Evolutionary conservation across 1,140 invertebrate genomes (phyloP).

Genomic region (Holotrichia oblita): DNA sequence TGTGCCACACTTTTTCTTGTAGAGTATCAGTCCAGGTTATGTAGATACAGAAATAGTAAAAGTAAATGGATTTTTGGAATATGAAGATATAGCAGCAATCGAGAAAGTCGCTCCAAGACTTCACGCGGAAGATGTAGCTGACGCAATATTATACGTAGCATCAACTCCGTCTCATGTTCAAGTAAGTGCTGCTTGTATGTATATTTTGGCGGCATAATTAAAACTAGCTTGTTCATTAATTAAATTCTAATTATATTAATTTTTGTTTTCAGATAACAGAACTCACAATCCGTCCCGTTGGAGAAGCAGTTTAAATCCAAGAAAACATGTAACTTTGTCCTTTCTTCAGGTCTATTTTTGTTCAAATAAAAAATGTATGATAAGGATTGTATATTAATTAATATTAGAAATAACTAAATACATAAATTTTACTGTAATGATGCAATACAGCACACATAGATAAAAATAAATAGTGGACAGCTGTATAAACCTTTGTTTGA

Average conservation of each 20-base stretch:
- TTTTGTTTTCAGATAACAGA: conserved; percentile 24
- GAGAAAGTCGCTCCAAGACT: conserved; percentile 57
- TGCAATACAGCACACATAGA: too few relatives aligned
- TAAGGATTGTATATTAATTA: too few relatives aligned
- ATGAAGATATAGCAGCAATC: conserved; percentile 23
- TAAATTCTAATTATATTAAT: neutral
- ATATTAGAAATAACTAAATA: too few relatives aligned
- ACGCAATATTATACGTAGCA: conserved; percentile 68
- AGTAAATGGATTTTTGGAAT: conserved; percentile 41
- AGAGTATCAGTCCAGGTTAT: conserved; percentile 50
- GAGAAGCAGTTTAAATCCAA: conserved; percentile 4
- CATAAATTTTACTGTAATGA: too few relatives aligned
- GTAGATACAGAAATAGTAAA: conserved; percentile 45
- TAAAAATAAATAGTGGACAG: too few relatives aligned
- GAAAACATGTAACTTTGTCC: too few relatives aligned
- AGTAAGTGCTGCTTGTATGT: conserved; percentile 58
- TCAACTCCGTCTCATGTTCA: conserved; percentile 69
- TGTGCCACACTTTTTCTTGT: too few relatives aligned
- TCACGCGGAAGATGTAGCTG: conserved; percentile 64
- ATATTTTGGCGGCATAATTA: too few relatives aligned
- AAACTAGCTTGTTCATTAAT: neutral
- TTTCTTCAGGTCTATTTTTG: too few relatives aligned
- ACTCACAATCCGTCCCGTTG: conserved; percentile 21
- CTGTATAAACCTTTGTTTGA: too few relatives aligned
- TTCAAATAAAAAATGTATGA: too few relatives aligned